Base-by-base conservation (phyloP, 2,888 invertebrate genomes). In the Podotricha telesiphe region DNA sequence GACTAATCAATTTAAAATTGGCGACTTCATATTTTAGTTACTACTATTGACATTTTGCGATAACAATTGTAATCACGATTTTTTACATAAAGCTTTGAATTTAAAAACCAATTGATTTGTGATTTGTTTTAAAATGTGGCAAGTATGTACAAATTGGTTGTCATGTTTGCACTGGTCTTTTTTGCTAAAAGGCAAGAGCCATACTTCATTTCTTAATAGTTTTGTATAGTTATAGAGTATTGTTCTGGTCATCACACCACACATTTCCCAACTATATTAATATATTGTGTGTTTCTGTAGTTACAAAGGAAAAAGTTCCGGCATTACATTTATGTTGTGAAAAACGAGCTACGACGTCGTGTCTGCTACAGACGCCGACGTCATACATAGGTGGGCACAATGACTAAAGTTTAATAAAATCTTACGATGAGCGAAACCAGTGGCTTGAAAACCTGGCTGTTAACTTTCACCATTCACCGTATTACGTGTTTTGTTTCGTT, bases 341-440 rank as follows among this genome's bases (percentile, higher is more conserved):
- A 70, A 55, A 42, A 61, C 51, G 22, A 68, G 45, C 51, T 53
- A 62, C 53, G 50, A 61, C 34, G 77, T 80, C 69, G 55, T 68
- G 71, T 82, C 55, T 82, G 82, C 82, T 79, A 81, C 40, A 61
- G 58, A 66, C 40, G 65, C 69, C 79, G 84, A 78, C 82, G 79
- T 85, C 83, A 82, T 82, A 82, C 77, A 81, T 80, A 90, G 90
- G 91, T 91, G 91, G 91, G 91, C 83, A 85, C 82, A 84, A 83
- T 90, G 90, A 89, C 90, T 90, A 90, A 77, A 79, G 77, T 80
- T 82, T 83, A 84, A 77, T 67, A 72, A 78, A 79, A 79, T 76
- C 69, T 78, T 84, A 82, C 22, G 45, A 47, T 62, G 67, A 65
- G 50, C 61, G 56, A 40, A 56, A 20, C 58, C 15, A 58, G 42